Base-by-base conservation (phyloP, 2,888 invertebrate species). In the Melanchra persicariae region DNA sequence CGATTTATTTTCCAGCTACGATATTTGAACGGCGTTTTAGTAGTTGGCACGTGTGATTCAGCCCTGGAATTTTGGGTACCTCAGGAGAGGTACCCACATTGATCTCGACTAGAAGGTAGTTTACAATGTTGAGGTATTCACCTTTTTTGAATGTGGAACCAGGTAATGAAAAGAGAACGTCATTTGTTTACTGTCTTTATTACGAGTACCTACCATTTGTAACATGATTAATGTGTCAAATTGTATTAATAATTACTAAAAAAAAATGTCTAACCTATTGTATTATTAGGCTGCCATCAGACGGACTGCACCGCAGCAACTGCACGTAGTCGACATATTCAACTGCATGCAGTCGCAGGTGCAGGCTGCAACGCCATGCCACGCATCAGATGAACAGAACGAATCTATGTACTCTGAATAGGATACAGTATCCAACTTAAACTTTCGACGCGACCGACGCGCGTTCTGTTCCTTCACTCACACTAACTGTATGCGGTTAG, bases 41-140 rank as follows among this genome's bases (percentile, higher is more conserved):
- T 93, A 47, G 89, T 95, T 52, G 96, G 96, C 22, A 96, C 95
- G n/a, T 96, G 96, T 85, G 96, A 96, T 75, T 93, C 94, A 8
- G 93, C 96, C 9, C 83, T 96, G 45, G 96, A 96, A 83, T 94
- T 96, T 79, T 96, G 96, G 96, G 90, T 95, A 59, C 96, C 96
- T 2, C 90, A 88, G 49, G 91, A 92, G 43, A 88, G 79, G 78
- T 91, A 89, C 78, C 51, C 34, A 22, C 54, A 84, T 61, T 37
- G 69, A 70, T 76, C 26, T 54, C n/a, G 17, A 83, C n/a, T 66
- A 51, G 26, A 60, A 51, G 51, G 49, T 65, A 63, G 37, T 37
- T 37, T 52, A n/a, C 43, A 49, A 58, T 59, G 8, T 59, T 49
- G 49, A 73, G 59, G 34, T 70, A 55, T 55, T 59, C 24, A 55